Evolutionary conservation across 2,888 invertebrate genomes (phyloP), one percentile per base, ranked within the genome.

Genomic region (Drosophila mayaguana): DNA sequence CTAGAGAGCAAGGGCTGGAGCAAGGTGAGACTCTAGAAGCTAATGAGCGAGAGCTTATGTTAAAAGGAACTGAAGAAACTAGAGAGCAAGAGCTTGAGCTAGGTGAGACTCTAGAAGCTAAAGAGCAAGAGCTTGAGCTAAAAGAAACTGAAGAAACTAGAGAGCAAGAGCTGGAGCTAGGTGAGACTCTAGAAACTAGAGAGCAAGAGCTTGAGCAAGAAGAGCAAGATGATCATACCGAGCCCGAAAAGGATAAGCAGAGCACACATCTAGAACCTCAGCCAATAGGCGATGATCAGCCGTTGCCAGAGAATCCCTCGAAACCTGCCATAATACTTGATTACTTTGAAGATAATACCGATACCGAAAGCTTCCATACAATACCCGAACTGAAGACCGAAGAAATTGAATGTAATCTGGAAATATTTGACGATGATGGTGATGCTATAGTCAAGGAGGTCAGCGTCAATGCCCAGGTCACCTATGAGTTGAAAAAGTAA

Each of bases 381-480:
- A 20, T n/a, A 16, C 9, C 42, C 20, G 54, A 36, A 9, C 16
- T 88, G 1, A 75, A 87, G 34, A 77, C 81, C 9, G 72, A 80
- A 11, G 48, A 86, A 56, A 77, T 88, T 16, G 84, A 89, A 45
- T 90, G 90, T 28, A 88, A 82, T 57, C 71, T 91, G 36, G 84
- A 91, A 64, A 83, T 91, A 25, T 63, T 90, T 1, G 81, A 67
- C 54, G 84, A 83, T 14, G 77, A 83, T 53, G 91, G 80, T 40
- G 80, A 86, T 45, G 45, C 75, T n/a, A 64, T 88, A 2, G 64
- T 90, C 4, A 54, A 91, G 11, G 78, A 87, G 48, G 74, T 91
- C 6, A 83, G 75, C 22, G 90, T 91, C 28, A 83, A 79, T 66
- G 91, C 91, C 5, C 78, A 90, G 55, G 65, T 91, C 16, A 80